Evolutionary conservation across 2,888 invertebrate species (phyloP).

Genomic region (Dichetophora obliterata): DNA sequence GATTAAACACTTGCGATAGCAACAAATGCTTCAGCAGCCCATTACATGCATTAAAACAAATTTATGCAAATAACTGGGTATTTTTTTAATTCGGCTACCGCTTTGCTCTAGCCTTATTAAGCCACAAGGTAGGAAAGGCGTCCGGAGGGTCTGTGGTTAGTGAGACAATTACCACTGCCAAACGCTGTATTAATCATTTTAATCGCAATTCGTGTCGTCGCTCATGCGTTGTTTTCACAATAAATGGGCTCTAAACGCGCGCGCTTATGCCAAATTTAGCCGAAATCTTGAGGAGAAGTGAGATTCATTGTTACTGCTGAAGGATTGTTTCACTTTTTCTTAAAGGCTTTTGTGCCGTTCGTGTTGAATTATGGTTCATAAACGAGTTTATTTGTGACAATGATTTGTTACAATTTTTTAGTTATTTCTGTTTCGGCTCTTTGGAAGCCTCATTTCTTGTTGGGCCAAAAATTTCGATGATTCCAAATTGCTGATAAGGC

Average conservation of each 20-base stretch:
- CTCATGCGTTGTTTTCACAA: constrained; percentile 55
- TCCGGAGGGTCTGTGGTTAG: constrained; percentile 37
- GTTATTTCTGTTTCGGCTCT: constrained; percentile 52
- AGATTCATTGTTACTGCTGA: constrained; percentile 21
- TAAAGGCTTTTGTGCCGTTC: constrained; percentile 19
- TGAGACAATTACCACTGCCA: constrained; percentile 66
- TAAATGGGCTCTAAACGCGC: constrained; percentile 65
- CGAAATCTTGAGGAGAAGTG: constrained; percentile 35
- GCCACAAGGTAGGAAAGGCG: background rate
- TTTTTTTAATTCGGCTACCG: constrained; percentile 1
- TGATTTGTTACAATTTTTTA: constrained; percentile 66
- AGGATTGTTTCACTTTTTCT: constrained; percentile 37
- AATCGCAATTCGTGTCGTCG: constrained; percentile 64
- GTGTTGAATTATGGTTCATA: constrained; percentile 64
- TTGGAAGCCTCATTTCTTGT: constrained; percentile 8
- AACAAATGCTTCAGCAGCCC: constrained; percentile 62
- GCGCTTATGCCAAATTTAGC: constrained; percentile 55
- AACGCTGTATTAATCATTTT: constrained; percentile 66
- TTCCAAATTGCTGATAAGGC: constrained; percentile 11
- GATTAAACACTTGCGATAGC: constrained; percentile 61
- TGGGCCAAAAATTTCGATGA: background rate
- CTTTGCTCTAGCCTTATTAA: background rate
- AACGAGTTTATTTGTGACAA: constrained; percentile 66
- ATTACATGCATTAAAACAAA: constrained; percentile 67
- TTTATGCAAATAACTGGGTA: constrained; percentile 61